These are phyloP conservation scores for Metacarcinus magister DNA, from an alignment of 2,888 invertebrate species.

Conservation along the genomic window DNA sequence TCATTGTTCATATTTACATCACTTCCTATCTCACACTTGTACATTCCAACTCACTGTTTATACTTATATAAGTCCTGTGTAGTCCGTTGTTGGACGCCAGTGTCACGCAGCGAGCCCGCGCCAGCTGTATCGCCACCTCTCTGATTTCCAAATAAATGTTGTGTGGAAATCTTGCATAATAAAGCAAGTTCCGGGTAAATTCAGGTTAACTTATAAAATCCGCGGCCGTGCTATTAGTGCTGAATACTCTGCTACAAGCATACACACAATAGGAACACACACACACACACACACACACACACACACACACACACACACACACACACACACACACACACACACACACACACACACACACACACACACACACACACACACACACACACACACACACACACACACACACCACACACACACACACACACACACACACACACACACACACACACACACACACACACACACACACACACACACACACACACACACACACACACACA, in stretches of 20 bases:
- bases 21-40: neutral
- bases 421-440: neutral
- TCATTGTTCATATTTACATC: neutral
- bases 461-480: neutral
- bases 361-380: no score
- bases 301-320: no score
- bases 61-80: neutral
- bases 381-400: no score
- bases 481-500: neutral
- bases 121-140: neutral
- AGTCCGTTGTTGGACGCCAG: neutral
- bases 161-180: neutral
- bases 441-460: neutral
- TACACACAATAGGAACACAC: neutral
- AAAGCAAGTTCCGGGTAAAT: neutral
- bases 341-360: neutral
- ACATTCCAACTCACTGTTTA: neutral
- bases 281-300: neutral
- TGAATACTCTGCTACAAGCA: neutral
- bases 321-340: neutral
- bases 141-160: neutral
- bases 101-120: neutral
- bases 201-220: neutral
- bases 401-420: no score
- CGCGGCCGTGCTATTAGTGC: neutral